Percentiles rank a stretch among this genome's conserved stretches.
Conservation (phyloP, 2,113 vertebrate genomes). For the Chiloscyllium plagiosum region DNA sequence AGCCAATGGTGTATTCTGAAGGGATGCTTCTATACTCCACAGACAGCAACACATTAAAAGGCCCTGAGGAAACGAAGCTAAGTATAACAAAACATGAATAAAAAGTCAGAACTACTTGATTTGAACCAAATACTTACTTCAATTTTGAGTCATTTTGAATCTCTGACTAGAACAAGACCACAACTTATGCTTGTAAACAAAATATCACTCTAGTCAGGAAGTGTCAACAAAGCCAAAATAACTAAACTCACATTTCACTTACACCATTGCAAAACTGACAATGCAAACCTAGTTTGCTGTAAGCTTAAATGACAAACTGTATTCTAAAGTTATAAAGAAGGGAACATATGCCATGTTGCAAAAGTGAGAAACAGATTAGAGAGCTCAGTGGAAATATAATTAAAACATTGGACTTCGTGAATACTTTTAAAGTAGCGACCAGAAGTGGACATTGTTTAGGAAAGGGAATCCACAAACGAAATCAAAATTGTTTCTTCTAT, state of each 20-base stretch:
- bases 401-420: background rate
- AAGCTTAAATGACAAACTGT: background rate
- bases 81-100: background rate
- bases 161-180: background rate
- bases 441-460: background rate
- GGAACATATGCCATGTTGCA: background rate
- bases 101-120: background rate
- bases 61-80: background rate
- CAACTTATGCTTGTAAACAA: background rate
- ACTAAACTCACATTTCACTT: background rate
- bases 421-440: background rate
- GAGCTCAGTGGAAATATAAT: background rate
- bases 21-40: background rate
- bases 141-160: background rate
- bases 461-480: background rate
- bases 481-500: no score
- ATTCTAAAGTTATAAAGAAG: background rate
- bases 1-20: background rate
- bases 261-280: background rate
- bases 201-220: background rate
- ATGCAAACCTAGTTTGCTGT: background rate
- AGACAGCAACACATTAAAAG: background rate
- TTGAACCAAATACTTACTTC: background rate
- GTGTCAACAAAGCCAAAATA: background rate
- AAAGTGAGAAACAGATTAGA: background rate